Evolutionary conservation across 2,113 vertebrate species (phyloP).

Genomic region (Eclectus roratus): DNA sequence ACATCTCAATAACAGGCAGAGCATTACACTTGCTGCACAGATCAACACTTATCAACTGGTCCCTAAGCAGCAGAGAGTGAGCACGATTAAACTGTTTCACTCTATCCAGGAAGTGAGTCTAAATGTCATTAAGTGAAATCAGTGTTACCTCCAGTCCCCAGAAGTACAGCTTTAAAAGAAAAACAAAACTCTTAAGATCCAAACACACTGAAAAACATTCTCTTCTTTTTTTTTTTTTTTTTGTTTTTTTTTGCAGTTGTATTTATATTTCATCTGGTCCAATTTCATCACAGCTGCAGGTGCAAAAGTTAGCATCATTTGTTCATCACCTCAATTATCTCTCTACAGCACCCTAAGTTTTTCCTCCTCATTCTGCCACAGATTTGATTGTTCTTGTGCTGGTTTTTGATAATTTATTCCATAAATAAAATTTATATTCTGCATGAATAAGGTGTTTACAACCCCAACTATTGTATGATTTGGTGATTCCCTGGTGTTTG

Average conservation of each 20-base stretch:
- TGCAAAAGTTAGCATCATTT: background rate
- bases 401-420: background rate
- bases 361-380: background rate
- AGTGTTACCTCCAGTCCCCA: background rate
- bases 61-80: background rate
- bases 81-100: background rate
- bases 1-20: background rate
- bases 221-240: background rate
- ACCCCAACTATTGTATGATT: background rate
- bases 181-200: background rate
- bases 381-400: background rate
- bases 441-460: background rate
- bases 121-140: background rate
- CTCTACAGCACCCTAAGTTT: background rate
- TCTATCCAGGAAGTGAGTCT: background rate
- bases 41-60: background rate
- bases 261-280: background rate
- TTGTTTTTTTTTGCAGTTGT: background rate
- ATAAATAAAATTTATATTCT: background rate
- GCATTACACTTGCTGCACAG: background rate
- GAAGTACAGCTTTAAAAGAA: background rate
- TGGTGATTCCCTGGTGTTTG: background rate
- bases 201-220: background rate
- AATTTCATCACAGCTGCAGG: background rate
- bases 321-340: background rate